Base-by-base conservation (phyloP, 1,140 invertebrate species). In the Choristoneura fumiferana region DNA sequence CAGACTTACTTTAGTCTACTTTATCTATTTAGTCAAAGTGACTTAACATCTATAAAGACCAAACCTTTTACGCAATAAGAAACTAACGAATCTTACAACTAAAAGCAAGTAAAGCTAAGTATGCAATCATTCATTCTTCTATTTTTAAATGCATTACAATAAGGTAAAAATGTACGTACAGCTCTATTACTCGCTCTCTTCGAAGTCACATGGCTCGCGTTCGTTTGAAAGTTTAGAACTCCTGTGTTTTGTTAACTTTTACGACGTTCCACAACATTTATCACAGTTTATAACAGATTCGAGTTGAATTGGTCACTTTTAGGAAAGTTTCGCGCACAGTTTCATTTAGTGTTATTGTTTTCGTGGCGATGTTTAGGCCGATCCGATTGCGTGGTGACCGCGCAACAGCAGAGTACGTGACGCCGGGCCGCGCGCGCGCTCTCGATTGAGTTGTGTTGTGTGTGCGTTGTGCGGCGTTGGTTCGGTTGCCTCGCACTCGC, bases 161-260 rank as follows among this genome's bases (percentile, higher is more conserved):
- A 77, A 73, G 77, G 62, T 77, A 66, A 73, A 77, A 82, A 78
- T 66, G 62, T 60, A 82, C 83, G 63, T 85, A 87, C 84, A 71
- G 71, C 65, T 87, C 54, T 59, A 78, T 80, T 82, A 78, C 65
- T 80, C 67, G 71, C 69, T 81, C 69, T 67, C 70, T 62, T 63
- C 57, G 67, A 68, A 80, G 77, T 88, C 85, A 88, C 85, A 88
- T 88, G 83, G 82, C 79, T 82, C 60, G 69, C 68, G 70, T 67
- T 78, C 75, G 63, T 67, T 78, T 76, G 78, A 80, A 76, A 80
- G 72, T 82, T 65, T 62, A 65, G 63, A 69, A 65, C 72, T 67
- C 67, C 69, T 62, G 63, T 70, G 74, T 81, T 73, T 80, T 65
- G 71, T 76, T 67, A 73, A 76, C 70, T 79, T 78, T 74, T 67